Evolutionary conservation across 2,797 vertebrate species (phyloP).

Genomic region (Molothrus aeneus): DNA sequence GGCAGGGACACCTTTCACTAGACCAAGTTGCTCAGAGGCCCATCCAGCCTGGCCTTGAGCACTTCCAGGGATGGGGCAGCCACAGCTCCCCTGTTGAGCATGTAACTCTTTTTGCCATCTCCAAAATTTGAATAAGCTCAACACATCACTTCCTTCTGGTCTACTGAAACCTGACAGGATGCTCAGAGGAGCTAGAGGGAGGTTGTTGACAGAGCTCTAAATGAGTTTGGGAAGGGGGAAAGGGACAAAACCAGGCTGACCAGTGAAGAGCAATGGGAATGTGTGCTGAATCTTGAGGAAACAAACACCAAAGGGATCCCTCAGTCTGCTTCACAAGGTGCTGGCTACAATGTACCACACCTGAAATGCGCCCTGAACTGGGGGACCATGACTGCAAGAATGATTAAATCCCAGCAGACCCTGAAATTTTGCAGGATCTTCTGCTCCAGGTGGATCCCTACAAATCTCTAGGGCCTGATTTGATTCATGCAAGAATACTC

Average conservation of each 20-base stretch:
- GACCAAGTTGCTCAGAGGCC: neutral
- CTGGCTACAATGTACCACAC: neutral
- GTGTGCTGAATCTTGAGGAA: neutral
- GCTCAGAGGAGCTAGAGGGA: neutral
- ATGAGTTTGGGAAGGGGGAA: neutral
- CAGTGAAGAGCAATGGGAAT: neutral
- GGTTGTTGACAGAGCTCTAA: neutral
- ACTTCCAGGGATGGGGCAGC: neutral
- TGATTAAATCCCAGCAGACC: neutral
- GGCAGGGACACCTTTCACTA: neutral
- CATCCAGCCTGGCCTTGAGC: neutral
- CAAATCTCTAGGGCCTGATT: neutral
- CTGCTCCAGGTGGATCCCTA: neutral
- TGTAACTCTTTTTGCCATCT: neutral
- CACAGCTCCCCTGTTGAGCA: neutral
- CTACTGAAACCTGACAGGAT: neutral
- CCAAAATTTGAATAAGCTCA: neutral
- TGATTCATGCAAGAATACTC: neutral
- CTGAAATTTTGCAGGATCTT: neutral
- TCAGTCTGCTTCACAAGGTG: neutral
- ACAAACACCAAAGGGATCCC: accelerated
- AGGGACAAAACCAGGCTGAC: neutral
- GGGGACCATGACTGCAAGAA: neutral
- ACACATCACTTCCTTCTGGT: neutral
- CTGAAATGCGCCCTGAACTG: neutral